Evolutionary conservation across 1,140 invertebrate genomes (phyloP), one percentile per base, ranked within the genome.

Genomic region (Drosophila lacteicornis): DNA sequence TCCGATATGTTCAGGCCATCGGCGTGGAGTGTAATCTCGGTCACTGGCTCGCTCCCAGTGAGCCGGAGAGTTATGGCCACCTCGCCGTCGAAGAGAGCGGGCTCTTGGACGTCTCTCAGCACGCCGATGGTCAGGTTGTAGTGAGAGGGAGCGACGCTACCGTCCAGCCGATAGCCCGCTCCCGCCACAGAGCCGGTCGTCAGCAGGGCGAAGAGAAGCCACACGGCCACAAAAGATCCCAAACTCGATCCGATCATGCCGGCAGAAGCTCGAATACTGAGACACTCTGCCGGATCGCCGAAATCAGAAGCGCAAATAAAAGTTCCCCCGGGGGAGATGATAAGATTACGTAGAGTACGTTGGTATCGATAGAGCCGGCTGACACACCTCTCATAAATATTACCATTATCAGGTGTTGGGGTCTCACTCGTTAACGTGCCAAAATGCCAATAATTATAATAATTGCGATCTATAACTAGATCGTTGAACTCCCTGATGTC

Each of bases 121-220:
- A 87, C 94, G 15, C 93, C 93, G 2, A 97, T 93, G n/a, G 93
- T 92, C 27, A 97, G 87, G 19, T 94, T 94, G 80, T 97, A 97
- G 51, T 95, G 93, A 13, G 93, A 91, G 2, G 97, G 96, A 8
- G 67, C 8, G 1, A 92, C 68, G 22, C 43, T 55, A 3, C 38
- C 60, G 3, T 56, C 61, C 13, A 92, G 61, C 7, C 91, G 85
- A 53, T 91, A 92, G 15, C 81, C 50, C 13, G 27, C 53, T 42
- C 53, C 57, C 13, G 46, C 27, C 13, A 13, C 40, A 12, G 49
- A 17, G 40, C 60, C 56, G 22, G 3, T 3, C 42, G 75, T 22
- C 8, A 86, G 27, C 8, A 55, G 25, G 11, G 33, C 40, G 22
- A 51, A 33, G 19, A 75, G 43, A 5, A 80, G 59, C 73, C 68